These are phyloP conservation scores for Amazona guildingii DNA, from an alignment of 2,113 vertebrate genomes.

Conservation along the genomic window DNA sequence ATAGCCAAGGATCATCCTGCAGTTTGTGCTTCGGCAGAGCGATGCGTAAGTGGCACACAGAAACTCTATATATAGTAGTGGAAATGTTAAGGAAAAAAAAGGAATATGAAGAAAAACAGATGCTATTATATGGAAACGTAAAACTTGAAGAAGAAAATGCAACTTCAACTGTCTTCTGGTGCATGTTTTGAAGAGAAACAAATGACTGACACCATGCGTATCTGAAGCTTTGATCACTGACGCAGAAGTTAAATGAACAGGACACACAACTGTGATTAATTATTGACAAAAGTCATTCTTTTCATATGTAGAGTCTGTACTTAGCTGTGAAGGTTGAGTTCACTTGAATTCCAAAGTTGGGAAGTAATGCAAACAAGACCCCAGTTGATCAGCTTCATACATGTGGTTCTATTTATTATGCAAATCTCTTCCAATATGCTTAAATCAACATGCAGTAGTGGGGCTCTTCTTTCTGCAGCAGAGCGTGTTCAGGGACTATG, in stretches of 20 bases:
- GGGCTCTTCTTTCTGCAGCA: background rate
- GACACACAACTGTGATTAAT: conserved; percentile 36
- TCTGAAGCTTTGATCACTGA: conserved; percentile 13
- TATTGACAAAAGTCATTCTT: conserved; percentile 11
- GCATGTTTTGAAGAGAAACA: rapidly evolving
- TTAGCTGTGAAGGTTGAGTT: background rate
- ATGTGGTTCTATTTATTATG: conserved; percentile 31
- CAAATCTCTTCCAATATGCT: background rate
- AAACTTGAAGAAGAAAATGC: background rate
- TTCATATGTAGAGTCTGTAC: background rate
- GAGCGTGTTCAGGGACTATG: background rate
- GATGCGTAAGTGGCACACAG: background rate
- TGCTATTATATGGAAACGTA: background rate
- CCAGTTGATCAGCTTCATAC: background rate
- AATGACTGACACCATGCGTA: background rate
- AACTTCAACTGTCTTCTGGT: background rate
- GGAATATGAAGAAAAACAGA: rapidly evolving
- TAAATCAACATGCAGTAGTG: background rate
- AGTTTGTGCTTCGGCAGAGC: background rate
- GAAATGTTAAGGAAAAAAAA: background rate
- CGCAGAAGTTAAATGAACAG: background rate
- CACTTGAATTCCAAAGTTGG: background rate
- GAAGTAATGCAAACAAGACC: conserved; percentile 1
- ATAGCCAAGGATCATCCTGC: background rate
- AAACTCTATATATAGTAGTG: background rate